Base-by-base conservation (phyloP, 2,113 vertebrate genomes). In the Camelus dromedarius region DNA sequence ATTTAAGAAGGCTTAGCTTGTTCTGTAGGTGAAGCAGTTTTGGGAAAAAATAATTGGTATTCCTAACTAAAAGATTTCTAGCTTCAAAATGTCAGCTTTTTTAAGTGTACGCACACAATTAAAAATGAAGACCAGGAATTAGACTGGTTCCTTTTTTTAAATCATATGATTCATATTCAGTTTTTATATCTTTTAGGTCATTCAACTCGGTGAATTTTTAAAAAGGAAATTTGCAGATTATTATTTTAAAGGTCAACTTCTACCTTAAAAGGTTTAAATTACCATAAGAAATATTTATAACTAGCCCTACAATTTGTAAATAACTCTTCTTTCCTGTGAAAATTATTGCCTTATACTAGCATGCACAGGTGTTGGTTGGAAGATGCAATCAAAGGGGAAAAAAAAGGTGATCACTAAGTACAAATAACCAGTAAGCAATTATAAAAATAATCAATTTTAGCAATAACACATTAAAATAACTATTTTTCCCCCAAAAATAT, bases 201-300 rank as follows among this genome's bases (percentile, higher is more conserved):
- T 70, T 88, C 20, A 30, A 86, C 80, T 48, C 72, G 32, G 42
- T 69, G 13, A 54, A 77, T 46, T 70, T 73, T 73, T 80, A 52
- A 79, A 95, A 87, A 94, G 18, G 8, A 83, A 87, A 70, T 60
- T 38, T 84, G 18, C 22, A 81, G 22, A 11, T 80, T 64, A 73
- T 73, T 54, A 30, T 86, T 86, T 95, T 81, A 48, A 70, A 86
- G 46, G 58, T 88, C 6, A 54, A 22, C 6, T 93, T 67, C 42
- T 54, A 42, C 28, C 75, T 86, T 84, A 82, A 92, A 84, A 91
- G 38, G 8, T 2, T 76, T 90, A 88, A 66, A 80, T 91, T 38
- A 70, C 32, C 6, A 75, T 64, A 91, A 73, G 3, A 75, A 76
- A 32, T 91, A 66, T 14, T 35, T 72, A 26, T 48, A 38, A 38